Conservation (phyloP, 2,113 vertebrate genomes). For the Ornithorhynchus anatinus region DNA sequence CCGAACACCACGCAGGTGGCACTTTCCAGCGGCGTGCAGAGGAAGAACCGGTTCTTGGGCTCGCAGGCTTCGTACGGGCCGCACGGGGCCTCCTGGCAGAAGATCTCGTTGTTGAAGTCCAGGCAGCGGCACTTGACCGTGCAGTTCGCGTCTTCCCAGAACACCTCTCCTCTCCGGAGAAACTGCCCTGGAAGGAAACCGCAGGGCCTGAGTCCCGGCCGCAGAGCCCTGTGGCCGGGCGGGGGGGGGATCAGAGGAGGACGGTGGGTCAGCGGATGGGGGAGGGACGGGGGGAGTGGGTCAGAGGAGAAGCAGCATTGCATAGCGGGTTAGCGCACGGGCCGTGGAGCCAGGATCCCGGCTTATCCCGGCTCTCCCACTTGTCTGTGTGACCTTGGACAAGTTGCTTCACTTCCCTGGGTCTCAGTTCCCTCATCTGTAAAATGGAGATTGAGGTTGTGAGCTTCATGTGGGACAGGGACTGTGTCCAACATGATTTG, state of each 20-base stretch:
- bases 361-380: background rate
- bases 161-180: slow-evolving; percentile 90
- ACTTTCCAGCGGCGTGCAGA: slow-evolving; percentile 90
- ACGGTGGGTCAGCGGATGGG: background rate
- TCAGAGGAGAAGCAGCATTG: background rate
- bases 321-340: too few relatives aligned
- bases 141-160: slow-evolving; percentile 92
- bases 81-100: slow-evolving; percentile 86
- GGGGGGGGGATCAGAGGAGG: background rate
- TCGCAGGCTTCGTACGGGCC: slow-evolving; percentile 91
- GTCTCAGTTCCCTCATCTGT: background rate
- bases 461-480: too few relatives aligned
- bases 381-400: background rate
- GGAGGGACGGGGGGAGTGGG: background rate
- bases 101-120: slow-evolving; percentile 89
- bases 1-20: slow-evolving; percentile 97
- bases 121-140: slow-evolving; percentile 93
- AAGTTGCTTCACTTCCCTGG: background rate
- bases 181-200: slow-evolving; percentile 81
- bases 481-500: too few relatives aligned
- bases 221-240: background rate
- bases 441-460: background rate
- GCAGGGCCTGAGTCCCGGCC: background rate
- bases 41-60: slow-evolving; percentile 85
- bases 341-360: background rate